phyloP scores from a whole-genome alignment of 2,113 vertebrate species.

The Brachyhypopomus occidentalis region DNA sequence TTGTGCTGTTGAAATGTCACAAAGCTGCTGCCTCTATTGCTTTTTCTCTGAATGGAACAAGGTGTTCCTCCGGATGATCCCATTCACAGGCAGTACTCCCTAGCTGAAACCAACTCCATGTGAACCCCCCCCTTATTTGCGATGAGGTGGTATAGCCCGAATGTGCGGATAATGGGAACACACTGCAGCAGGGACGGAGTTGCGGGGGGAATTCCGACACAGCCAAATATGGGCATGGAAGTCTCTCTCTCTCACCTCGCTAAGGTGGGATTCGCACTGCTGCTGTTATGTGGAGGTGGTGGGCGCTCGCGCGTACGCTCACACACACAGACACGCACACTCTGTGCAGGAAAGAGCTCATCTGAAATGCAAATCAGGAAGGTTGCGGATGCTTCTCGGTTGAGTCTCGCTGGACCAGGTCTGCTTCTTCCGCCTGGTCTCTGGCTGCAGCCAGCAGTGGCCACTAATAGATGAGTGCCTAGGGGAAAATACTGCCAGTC shows the following conservation, averaged over 20 bases:
- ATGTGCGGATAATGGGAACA: slow-evolving; percentile 66
- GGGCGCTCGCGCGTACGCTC: slow-evolving; percentile 1
- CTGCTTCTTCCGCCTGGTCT: neutral
- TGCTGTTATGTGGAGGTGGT: slow-evolving; percentile 23
- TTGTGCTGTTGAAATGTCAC: neutral
- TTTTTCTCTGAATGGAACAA: slow-evolving; percentile 51
- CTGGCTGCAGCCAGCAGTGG: neutral
- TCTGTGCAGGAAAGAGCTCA: slow-evolving; percentile 26
- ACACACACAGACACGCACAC: slow-evolving; percentile 24
- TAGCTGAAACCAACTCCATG: neutral
- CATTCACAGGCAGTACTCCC: slow-evolving; percentile 36
- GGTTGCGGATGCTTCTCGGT: slow-evolving; percentile 15
- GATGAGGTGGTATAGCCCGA: slow-evolving; percentile 46
- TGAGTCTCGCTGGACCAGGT: neutral
- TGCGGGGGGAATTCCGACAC: slow-evolving; percentile 69
- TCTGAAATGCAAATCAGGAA: slow-evolving; percentile 50
- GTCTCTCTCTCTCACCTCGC: slow-evolving; percentile 44
- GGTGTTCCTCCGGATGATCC: slow-evolving; percentile 20
- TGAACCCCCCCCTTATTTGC: slow-evolving; percentile 21
- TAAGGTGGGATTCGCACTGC: slow-evolving; percentile 41
- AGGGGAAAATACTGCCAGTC: no score
- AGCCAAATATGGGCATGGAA: slow-evolving; percentile 70
- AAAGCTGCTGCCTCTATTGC: slow-evolving; percentile 12
- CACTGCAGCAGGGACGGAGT: slow-evolving; percentile 50
- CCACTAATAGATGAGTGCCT: neutral